phyloP scores from a whole-genome alignment of 2,113 vertebrate species.

The Oryzias melastigma region DNA sequence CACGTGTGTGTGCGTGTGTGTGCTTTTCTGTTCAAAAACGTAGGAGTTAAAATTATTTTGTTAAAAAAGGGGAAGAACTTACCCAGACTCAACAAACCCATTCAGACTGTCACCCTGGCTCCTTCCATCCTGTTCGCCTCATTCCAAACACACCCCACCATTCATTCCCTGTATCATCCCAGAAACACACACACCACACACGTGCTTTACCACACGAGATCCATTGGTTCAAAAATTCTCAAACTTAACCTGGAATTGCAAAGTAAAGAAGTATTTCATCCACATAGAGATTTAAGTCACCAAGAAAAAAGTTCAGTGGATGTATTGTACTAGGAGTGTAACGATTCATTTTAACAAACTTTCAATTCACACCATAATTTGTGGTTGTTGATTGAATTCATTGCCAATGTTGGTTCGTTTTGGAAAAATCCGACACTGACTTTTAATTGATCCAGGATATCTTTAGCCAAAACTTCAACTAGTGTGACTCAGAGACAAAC shows the following conservation, averaged over 20 bases:
- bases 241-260: background rate
- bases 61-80: conserved; percentile 66
- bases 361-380: too few relatives aligned
- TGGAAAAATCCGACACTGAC: too few relatives aligned
- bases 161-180: conserved; percentile 62
- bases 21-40: conserved; percentile 23
- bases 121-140: conserved; percentile 42
- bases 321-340: too few relatives aligned
- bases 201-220: conserved; percentile 2
- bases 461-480: too few relatives aligned
- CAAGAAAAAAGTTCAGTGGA: too few relatives aligned
- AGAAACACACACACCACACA: conserved; percentile 57
- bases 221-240: conserved; percentile 9
- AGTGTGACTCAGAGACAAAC: too few relatives aligned
- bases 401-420: too few relatives aligned
- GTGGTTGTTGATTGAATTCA: too few relatives aligned
- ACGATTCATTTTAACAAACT: too few relatives aligned
- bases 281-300: background rate
- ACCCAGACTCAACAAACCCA: conserved; percentile 57
- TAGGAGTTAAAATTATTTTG: conserved; percentile 29
- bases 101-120: conserved; percentile 48
- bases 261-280: conserved; percentile 53
- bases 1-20: conserved; percentile 36
- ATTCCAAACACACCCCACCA: conserved; percentile 48
- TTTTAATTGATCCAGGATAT: too few relatives aligned